Conservation (phyloP, 2,888 invertebrate species). For the Agriopis leucophaearia region DNA sequence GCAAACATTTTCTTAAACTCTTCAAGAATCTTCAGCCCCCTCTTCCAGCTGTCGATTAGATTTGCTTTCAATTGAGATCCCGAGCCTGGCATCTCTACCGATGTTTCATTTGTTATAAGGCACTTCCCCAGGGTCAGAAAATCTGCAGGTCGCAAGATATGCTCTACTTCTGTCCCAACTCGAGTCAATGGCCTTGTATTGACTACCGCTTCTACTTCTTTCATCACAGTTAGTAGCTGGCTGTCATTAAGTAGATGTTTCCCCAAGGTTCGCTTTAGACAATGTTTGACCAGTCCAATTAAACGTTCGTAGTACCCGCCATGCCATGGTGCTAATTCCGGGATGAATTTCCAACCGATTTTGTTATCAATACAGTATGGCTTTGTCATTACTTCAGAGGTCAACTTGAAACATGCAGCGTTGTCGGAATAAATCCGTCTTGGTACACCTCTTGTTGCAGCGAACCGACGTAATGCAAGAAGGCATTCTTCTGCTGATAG, state of each 20-base stretch:
- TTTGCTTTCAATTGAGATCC: neutral
- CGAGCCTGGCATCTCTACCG: neutral
- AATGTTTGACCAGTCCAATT: constrained; percentile 12
- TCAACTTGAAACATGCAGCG: constrained; percentile 32
- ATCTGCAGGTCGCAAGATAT: neutral
- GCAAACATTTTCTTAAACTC: constrained; percentile 21
- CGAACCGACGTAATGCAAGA: neutral
- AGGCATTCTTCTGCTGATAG: constrained; percentile 5
- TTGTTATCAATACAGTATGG: constrained; percentile 14
- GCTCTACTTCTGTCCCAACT: neutral
- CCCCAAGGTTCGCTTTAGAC: constrained; percentile 6
- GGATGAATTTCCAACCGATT: constrained; percentile 42
- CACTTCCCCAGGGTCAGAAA: neutral
- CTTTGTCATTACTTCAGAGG: constrained; percentile 29
- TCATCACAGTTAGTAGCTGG: neutral
- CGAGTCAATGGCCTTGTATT: neutral
- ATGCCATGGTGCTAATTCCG: constrained; percentile 43
- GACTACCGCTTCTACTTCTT: constrained; percentile 2
- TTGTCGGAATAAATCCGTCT: constrained; percentile 36
- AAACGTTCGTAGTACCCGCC: constrained; percentile 46
- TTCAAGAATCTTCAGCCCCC: neutral
- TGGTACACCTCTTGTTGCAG: constrained; percentile 33
- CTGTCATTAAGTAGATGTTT: constrained; percentile 4
- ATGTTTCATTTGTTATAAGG: neutral
- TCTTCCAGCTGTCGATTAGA: constrained; percentile 8